Conservation (phyloP, 35 echinoderm and acorn worm genomes). For the Eucidaris tribuloides region DNA sequence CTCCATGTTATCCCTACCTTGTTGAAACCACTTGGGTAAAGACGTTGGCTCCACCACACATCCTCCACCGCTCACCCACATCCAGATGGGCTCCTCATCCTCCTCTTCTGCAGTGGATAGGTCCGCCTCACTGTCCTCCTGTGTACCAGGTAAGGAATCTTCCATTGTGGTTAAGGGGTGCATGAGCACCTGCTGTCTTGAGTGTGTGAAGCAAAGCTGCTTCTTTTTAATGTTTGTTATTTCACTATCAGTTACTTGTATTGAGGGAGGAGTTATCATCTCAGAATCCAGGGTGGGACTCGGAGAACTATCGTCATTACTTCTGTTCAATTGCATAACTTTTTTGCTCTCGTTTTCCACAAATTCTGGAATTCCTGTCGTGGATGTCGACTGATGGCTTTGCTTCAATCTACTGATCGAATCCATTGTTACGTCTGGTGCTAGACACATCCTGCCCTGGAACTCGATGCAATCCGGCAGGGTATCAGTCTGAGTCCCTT, state of each 20-base stretch:
- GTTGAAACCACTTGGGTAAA: slow-evolving; percentile 81
- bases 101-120: background rate
- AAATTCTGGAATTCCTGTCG: slow-evolving; percentile 4
- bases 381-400: slow-evolving; percentile 14
- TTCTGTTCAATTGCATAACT: background rate
- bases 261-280: background rate
- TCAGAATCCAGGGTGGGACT: background rate
- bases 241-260: background rate
- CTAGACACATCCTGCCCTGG: background rate
- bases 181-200: background rate
- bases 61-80: slow-evolving; percentile 80
- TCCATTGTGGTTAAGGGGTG: background rate
- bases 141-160: background rate
- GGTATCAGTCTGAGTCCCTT: slow-evolving; percentile 39
- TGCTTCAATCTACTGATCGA: background rate
- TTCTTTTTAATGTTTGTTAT: background rate
- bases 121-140: slow-evolving; percentile 12
- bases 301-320: background rate
- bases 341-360: background rate
- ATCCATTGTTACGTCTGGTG: slow-evolving; percentile 1
- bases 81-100: slow-evolving; percentile 59
- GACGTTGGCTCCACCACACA: slow-evolving; percentile 61
- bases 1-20: slow-evolving; percentile 40
- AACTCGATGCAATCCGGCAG: background rate
- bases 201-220: background rate